Evolutionary conservation across 2,888 invertebrate species (phyloP).

Genomic region (Drosophila longiperda): DNA sequence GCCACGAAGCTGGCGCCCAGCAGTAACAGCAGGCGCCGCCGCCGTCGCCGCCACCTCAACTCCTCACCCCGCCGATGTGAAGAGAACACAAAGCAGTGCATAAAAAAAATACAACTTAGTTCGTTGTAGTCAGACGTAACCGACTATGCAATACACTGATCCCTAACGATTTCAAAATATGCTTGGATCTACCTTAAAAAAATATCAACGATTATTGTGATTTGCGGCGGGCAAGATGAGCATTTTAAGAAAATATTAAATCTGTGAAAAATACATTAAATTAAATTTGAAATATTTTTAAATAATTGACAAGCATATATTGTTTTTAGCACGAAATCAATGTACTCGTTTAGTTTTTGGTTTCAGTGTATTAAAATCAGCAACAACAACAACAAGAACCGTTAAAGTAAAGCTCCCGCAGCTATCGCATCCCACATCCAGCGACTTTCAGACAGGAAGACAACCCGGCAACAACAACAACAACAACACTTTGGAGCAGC

Average conservation of each 20-base stretch:
- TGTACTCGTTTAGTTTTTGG: neutral
- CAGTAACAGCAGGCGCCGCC: neutral
- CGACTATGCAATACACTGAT: neutral
- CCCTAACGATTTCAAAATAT: neutral
- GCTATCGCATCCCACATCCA: slow-evolving; percentile 54
- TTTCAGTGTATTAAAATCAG: neutral
- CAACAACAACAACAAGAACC: slow-evolving; percentile 29
- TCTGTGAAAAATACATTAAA: no score
- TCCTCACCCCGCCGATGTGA: slow-evolving; percentile 24
- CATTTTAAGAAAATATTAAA: neutral
- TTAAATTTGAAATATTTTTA: no score
- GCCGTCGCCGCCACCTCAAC: neutral
- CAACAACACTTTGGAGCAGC: slow-evolving; percentile 38
- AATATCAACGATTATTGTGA: neutral
- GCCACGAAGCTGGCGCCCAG: slow-evolving; percentile 11
- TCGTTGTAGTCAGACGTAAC: neutral
- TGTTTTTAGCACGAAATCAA: no score
- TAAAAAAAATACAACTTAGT: slow-evolving; percentile 39
- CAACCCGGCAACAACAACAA: slow-evolving; percentile 16
- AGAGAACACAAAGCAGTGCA: slow-evolving; percentile 70
- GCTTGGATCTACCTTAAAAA: neutral
- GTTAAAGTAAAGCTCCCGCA: slow-evolving; percentile 70
- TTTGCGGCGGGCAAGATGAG: neutral
- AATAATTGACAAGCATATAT: no score
- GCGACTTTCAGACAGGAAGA: slow-evolving; percentile 6